phyloP scores from a whole-genome alignment of 2,888 invertebrate genomes.

The Sepioteuthis lessoniana region DNA sequence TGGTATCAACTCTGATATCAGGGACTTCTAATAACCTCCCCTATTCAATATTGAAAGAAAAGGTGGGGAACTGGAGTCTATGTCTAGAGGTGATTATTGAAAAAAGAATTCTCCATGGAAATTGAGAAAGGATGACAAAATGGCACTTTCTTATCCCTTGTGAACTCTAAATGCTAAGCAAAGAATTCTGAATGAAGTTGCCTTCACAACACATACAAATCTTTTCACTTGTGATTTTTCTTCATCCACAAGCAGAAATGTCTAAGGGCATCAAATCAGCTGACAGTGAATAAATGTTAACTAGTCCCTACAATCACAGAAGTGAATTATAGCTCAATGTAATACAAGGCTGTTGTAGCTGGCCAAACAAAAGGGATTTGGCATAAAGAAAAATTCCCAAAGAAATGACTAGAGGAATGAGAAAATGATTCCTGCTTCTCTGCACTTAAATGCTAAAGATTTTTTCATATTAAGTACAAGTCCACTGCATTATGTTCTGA shows the following conservation, averaged over 20 bases:
- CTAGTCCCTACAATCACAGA: not conserved
- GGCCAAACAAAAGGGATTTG: not conserved
- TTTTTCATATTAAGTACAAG: not conserved
- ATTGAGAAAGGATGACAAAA: not conserved
- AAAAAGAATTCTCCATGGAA: constrained; percentile 23
- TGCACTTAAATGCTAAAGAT: not conserved
- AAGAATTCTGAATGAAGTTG: not conserved
- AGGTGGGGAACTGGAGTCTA: constrained; percentile 2
- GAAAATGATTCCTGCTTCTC: not conserved
- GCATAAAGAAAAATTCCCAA: not conserved
- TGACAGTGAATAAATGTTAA: not conserved
- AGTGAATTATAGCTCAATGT: not conserved
- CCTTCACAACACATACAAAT: not conserved
- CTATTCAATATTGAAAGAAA: not conserved
- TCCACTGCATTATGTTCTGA: not conserved
- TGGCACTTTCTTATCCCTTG: constrained; percentile 33
- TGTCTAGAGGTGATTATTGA: constrained; percentile 20
- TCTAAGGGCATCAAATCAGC: constrained; percentile 23
- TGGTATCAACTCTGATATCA: not conserved
- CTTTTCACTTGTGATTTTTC: constrained; percentile 4
- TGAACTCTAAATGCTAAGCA: not conserved
- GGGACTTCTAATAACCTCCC: not conserved
- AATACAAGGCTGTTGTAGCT: not conserved
- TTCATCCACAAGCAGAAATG: constrained; percentile 17
- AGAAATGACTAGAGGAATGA: not conserved